Evolutionary conservation across 1,140 invertebrate species (phyloP), one percentile per base, ranked within the genome.

Genomic region (Diachasmimorpha longicaudata): DNA sequence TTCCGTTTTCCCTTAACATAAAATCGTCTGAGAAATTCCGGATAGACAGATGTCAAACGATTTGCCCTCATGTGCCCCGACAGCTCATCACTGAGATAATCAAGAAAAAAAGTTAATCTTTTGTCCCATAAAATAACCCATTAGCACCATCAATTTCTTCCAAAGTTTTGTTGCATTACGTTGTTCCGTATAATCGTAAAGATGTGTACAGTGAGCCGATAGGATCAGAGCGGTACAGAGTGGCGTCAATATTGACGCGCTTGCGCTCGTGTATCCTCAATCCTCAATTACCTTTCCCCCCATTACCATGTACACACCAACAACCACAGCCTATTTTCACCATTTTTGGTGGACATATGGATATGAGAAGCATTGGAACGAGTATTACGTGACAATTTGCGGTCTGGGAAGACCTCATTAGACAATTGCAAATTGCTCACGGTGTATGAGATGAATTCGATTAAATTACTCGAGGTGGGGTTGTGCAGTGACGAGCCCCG

Each of bases 171-270:
- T 52, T 52, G 11, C 13, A 10, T 11, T 52, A 19, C n/a, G n/a
- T 16, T 52, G 9, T n/a, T n/a, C 9, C 6, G 48, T 52, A 52
- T 52, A 16, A 16, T 19, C 6, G n/a, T 19, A 19, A 52, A 52
- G 48, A 52, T 52, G 48, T 46, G 37, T 36, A 69, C 3, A 13
- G 9, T 72, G 52, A n/a, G 58, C 21, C 23, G 58, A 48, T n/a
- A 42, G 70, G 48, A 66, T 37, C 19, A 44, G 58, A 23, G 52
- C 42, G 74, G 39, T 67, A 72, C 77, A 58, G 37, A 72, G 39
- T 72, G 75, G 80, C 85, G 85, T 87, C 86, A 87, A 87, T 87
- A 87, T 80, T 76, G 79, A 75, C 80, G 82, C 82, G 85, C 86
- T 81, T 81, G 86, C 86, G 85, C 86, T 48, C 71, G 1, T 68